Base-by-base conservation (phyloP, 2,113 vertebrate species). In the Pseudorasbora parva region DNA sequence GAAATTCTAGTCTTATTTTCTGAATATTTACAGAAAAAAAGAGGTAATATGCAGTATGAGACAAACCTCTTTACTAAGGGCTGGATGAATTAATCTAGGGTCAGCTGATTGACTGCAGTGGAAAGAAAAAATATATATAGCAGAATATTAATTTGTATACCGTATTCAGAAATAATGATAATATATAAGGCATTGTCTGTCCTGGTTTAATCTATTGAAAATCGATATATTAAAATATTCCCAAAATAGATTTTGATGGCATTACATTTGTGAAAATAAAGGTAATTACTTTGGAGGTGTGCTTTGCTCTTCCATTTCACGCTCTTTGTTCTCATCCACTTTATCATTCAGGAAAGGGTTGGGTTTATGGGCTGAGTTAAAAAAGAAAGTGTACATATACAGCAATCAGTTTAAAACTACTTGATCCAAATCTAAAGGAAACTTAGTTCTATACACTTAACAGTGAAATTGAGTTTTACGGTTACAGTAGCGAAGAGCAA, bases 1-100 rank as follows among this genome's bases (percentile, higher is more conserved):
- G 1, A 21, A 59, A 14, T 77, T 59, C 30, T 9, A 14, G 30
- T 43, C 23, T 79, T 62, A 12, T 10, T 33, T 79, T 43, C 8
- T 79, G 27, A 12, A 64, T 64, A 47, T 30, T 64, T 37, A 25
- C 21, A 87, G 1, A 30, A 71, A 79, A 27, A 25, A 12, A 25
- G 19, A 11, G n/a, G n/a, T 1, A 14, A 59, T 69, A 49, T 25
- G 49, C 30, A 23, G 3, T 56, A n/a, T 11, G 27, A 64, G 57
- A 86, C 84, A 76, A 47, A 89, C 89, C 89, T 88, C 81, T 72
- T 43, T n/a, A 54, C 27, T 72, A 57, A 86, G 73, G 51, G 85
- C 84, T 54, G 84, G 87, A 49, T 84, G 87, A n/a, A 84, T 47
- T 21, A 43, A 81, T 73, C 86, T 80, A 25, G 84, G 64, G 69